These are phyloP conservation scores for Aricia artaxerxes DNA, from an alignment of 2,888 invertebrate genomes.

Conservation along the genomic window DNA sequence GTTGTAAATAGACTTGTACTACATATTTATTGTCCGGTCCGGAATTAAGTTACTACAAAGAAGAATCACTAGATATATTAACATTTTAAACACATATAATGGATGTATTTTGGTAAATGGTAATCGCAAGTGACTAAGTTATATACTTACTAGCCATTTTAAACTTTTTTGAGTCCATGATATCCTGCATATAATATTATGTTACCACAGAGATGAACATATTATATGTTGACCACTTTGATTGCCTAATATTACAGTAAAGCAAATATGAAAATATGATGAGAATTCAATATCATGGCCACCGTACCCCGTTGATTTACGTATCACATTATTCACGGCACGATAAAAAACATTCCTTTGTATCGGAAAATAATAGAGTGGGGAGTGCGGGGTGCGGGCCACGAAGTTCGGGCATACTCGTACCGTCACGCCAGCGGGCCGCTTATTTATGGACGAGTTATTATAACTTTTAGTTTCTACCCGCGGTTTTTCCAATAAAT, in stretches of 20 bases:
- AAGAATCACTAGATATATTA: too few relatives aligned
- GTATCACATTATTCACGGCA: not conserved
- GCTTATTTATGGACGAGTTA: not conserved
- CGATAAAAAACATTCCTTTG: conserved; percentile 11
- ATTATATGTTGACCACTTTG: not conserved
- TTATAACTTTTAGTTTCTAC: not conserved
- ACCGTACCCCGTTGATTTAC: not conserved
- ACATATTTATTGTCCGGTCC: too few relatives aligned
- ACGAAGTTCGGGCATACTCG: not conserved
- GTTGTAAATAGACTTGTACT: not conserved
- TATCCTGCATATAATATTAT: too few relatives aligned
- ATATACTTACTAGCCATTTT: too few relatives aligned
- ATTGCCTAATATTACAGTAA: not conserved
- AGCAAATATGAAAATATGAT: not conserved
- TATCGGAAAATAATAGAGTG: not conserved
- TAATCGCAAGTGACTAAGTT: too few relatives aligned
- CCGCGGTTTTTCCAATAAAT: not conserved
- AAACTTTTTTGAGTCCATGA: too few relatives aligned
- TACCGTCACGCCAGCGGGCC: conserved; percentile 1
- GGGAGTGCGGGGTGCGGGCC: not conserved
- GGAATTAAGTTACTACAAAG: too few relatives aligned
- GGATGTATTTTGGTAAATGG: too few relatives aligned
- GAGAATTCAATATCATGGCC: not conserved
- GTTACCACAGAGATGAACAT: too few relatives aligned
- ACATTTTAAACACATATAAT: too few relatives aligned